Evolutionary conservation across 2,888 invertebrate genomes (phyloP), one percentile per base, ranked within the genome.

Genomic region (Dynastes hyllus): DNA sequence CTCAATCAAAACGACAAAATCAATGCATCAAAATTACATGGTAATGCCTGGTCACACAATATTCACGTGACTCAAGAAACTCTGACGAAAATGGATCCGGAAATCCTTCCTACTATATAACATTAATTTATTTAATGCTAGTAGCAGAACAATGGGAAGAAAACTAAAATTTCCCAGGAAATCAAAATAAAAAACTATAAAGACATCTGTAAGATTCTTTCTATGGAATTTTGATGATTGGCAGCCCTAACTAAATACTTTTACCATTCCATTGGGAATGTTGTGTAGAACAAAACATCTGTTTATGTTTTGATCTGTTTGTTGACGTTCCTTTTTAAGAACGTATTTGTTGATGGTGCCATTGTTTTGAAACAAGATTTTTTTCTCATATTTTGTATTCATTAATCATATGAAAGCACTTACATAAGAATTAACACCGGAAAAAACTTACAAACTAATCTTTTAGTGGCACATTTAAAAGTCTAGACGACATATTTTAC

Each of bases 401-500:
- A 16, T 53, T 16, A 53, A 16, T 53, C 8, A n/a, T n/a, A 16
- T 4, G n/a, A 53, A 53, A 16, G 16, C 53, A 16, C 5, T 13
- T 6, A 5, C 16, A 53, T n/a, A 53, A 6, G 13, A 11, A 53
- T 16, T 16, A 53, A 16, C 8, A 53, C 5, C 16, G n/a, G 16
- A n/a, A 53, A 53, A 16, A 53, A 16, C n/a, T n/a, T 5, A 1
- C n/a, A 53, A 2, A 66, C 66, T 66, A 66, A 66, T 66, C 66
- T 66, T 40, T 40, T 66, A 66, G 40, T 66, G 66, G 66, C 40
- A 45, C 66, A 66, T 66, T 66, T 66, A 66, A 66, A 16, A 40
- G 66, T 66, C 66, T 66, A 66, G 66, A 66, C 66, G 66, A 66
- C 66, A 66, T 66, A 66, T 66, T 66, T 66, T 37, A 66, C 6